Evolutionary conservation across 2,797 vertebrate genomes (phyloP).

Genomic region (Schizopygopsis malacanthus): DNA sequence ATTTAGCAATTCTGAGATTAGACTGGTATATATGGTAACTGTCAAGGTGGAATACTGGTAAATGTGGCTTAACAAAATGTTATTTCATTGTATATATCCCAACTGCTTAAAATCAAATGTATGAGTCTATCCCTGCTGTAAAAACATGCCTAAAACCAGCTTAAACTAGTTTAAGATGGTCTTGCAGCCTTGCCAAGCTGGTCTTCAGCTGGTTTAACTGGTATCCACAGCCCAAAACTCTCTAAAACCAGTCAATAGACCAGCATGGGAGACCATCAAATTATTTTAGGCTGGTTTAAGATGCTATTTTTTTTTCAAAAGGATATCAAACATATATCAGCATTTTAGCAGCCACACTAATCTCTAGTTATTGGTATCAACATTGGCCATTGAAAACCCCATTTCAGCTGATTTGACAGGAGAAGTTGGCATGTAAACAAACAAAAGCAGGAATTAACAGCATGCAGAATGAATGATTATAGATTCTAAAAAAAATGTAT

Average conservation of each 20-base stretch:
- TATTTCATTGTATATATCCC: background rate
- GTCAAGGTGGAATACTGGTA: background rate
- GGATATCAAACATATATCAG: background rate
- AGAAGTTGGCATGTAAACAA: background rate
- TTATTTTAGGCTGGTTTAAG: background rate
- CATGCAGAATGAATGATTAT: slow-evolving; percentile 28
- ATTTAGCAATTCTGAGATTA: background rate
- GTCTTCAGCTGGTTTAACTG: no score
- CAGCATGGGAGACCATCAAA: background rate
- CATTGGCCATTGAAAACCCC: background rate
- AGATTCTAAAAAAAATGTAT: background rate
- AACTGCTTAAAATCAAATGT: background rate
- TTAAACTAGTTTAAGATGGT: background rate
- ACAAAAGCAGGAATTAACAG: background rate
- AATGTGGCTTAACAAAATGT: background rate
- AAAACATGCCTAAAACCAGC: background rate
- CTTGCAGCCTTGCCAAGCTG: background rate
- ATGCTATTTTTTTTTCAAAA: background rate
- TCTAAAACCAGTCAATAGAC: background rate
- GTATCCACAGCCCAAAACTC: background rate
- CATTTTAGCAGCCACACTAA: background rate
- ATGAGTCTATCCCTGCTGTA: background rate
- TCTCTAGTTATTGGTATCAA: background rate
- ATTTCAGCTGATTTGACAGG: background rate
- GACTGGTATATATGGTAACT: background rate